These are phyloP conservation scores for Eustalomyia histrio DNA, from an alignment of 2,888 invertebrate genomes.

Conservation along the genomic window DNA sequence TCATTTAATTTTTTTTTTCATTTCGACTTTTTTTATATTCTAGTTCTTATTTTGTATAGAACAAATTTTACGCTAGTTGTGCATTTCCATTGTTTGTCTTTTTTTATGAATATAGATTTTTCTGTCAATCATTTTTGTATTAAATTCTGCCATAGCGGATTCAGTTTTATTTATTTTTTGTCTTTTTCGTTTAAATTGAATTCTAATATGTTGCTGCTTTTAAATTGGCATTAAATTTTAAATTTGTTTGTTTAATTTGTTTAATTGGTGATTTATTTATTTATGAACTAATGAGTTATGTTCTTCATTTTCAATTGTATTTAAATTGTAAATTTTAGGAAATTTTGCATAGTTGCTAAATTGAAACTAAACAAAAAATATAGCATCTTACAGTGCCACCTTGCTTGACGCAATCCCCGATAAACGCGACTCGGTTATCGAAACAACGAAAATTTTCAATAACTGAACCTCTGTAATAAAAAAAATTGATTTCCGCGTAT, in stretches of 20 bases:
- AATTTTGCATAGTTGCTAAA: too few relatives aligned
- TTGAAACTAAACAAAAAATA: too few relatives aligned
- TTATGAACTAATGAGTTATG: too few relatives aligned
- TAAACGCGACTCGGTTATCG: too few relatives aligned
- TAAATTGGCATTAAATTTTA: not conserved
- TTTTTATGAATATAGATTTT: conserved; percentile 37
- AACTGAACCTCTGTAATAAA: too few relatives aligned
- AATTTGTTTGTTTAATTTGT: not conserved
- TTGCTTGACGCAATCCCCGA: too few relatives aligned
- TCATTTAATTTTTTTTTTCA: conserved; percentile 32
- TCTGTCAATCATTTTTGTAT: conserved; percentile 50
- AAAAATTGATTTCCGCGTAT: too few relatives aligned
- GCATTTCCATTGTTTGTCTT: conserved; percentile 22
- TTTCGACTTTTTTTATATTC: conserved; percentile 29
- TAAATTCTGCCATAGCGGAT: conserved; percentile 17
- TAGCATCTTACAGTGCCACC: too few relatives aligned
- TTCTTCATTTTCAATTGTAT: too few relatives aligned
- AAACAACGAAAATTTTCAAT: too few relatives aligned
- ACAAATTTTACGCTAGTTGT: conserved; percentile 46
- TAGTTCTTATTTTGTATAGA: conserved; percentile 25
- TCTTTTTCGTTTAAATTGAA: not conserved
- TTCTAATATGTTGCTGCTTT: not conserved
- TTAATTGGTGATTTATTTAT: too few relatives aligned
- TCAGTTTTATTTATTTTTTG: not conserved
- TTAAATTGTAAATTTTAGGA: too few relatives aligned